Evolutionary conservation across 2,797 vertebrate genomes (phyloP).

Genomic region (Neosilurus hyrtlii): DNA sequence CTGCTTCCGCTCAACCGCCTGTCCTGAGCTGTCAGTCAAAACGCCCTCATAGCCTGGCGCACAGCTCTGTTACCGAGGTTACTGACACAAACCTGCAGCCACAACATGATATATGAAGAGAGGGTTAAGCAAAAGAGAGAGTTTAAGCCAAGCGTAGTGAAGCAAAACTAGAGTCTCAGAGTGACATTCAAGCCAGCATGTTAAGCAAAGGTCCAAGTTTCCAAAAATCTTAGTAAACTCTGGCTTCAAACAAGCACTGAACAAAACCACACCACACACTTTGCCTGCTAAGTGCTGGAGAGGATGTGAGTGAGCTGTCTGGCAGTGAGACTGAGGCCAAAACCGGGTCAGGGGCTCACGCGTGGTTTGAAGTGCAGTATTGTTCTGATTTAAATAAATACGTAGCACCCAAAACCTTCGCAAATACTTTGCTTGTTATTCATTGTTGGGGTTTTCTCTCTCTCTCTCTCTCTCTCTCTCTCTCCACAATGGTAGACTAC

Average conservation of each 20-base stretch:
- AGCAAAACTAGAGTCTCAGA: slow-evolving; percentile 59
- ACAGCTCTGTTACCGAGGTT: slow-evolving; percentile 38
- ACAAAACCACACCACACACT: slow-evolving; percentile 63
- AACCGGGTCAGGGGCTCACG: slow-evolving; percentile 59
- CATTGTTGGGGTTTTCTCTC: background rate
- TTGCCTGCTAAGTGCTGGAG: slow-evolving; percentile 46
- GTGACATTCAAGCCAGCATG: slow-evolving; percentile 68
- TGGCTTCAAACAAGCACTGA: slow-evolving; percentile 55
- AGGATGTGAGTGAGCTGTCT: slow-evolving; percentile 37
- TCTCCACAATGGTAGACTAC: slow-evolving; percentile 4
- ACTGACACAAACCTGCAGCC: slow-evolving; percentile 47
- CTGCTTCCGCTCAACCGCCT: slow-evolving; percentile 30
- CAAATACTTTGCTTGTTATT: slow-evolving; percentile 38
- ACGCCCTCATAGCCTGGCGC: slow-evolving; percentile 18
- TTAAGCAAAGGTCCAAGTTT: slow-evolving; percentile 69
- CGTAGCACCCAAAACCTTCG: slow-evolving; percentile 54
- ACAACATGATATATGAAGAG: slow-evolving; percentile 16
- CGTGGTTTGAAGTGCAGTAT: slow-evolving; percentile 59
- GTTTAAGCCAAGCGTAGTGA: background rate
- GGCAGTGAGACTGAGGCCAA: slow-evolving; percentile 52
- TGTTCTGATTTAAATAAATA: slow-evolving; percentile 63
- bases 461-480: too few relatives aligned
- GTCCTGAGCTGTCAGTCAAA: slow-evolving; percentile 48
- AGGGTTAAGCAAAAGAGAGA: background rate
- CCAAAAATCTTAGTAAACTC: slow-evolving; percentile 46